Base-by-base conservation (phyloP, 2,113 vertebrate species). In the Gadus macrocephalus region DNA sequence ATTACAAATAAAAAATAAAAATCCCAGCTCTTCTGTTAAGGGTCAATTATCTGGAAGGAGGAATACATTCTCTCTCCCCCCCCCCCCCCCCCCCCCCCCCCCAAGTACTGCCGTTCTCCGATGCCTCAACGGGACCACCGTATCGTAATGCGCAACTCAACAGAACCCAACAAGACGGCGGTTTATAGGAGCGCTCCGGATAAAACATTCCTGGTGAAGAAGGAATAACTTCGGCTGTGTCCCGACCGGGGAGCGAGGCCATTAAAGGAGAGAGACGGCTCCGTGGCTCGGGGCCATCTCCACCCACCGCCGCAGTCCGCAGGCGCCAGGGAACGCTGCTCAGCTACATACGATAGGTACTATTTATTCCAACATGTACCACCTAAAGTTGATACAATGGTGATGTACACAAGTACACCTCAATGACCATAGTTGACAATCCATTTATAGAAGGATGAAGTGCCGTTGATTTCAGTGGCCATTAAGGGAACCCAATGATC, bases 321-420 rank as follows among this genome's bases (percentile, higher is more conserved):
- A 97, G 96, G 96, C 97, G 96, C 96, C 96, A 94, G 96, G 94
- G 94, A 96, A 86, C 11, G 94, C 93, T 93, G 91, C 92, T 91
- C 92, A 93, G 95, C 95, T 96, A 97, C 95, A 95, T 94, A 88
- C 90, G 93, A 90, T 75, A 20, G 22, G 1, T 20, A 19, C 17
- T 17, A 73, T 73, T 19, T 17, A 73, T 71, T 77, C 72, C 58
- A 60, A 69, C 72, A 76, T 67, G 7, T 27, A 70, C 20, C 12
- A 19, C 66, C 12, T 67, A 71, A 71, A 77, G 75, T 68, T 27
- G 67, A 76, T 53, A 74, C 35, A 73, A 62, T 38, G 20, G 66
- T 58, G 28, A 75, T 92, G 67, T 58, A 67, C 42, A 69, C 28
- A 59, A 67, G 9, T 2, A 49, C 31, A 38, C 14, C 22, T 53